Evolutionary conservation across 1,140 invertebrate species (phyloP), one percentile per base, ranked within the genome.

Genomic region (honey bee (Apis mellifera)): DNA sequence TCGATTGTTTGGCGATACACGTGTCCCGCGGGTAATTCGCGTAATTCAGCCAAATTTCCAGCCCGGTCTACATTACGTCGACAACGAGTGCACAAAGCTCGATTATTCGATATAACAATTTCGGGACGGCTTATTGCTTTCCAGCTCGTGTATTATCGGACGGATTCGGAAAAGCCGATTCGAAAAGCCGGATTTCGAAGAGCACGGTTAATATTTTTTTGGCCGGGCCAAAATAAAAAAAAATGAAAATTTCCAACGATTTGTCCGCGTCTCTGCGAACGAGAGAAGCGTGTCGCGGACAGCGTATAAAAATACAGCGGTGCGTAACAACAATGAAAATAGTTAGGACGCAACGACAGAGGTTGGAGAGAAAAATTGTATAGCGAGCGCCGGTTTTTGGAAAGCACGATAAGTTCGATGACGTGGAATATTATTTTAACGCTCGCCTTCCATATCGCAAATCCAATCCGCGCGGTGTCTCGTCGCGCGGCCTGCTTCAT

Each of bases 81-180:
- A 42, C 21, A 55, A 55, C 52, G 69, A 23, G 42, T 42, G 26
- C 17, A 13, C 66, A n/a, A 71, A 60, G 77, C 57, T 71, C 54
- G 66, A 79, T 72, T 54, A 79, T 72, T 50, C 15, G 50, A 42
- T 9, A 42, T n/a, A 79, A 72, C 70, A 72, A 62, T 79, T 72
- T 15, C n/a, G 15, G 2, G 26, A 15, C 69, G 26, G 77, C 77
- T 79, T 79, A 62, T 19, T 42, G 77, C 57, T 48, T 42, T 23
- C 54, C 21, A 23, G 48, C 23, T 50, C 68, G 48, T 64, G 42
- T 48, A 62, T 72, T 71, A 48, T 64, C 55, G 77, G 42, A 23
- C 26, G 55, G 68, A 62, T 64, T 32, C 48, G 57, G 32, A 62
- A 12, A 23, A 42, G 13, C 48, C 26, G 64, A 79, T 54, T 71